A percentile compares a stretch with the other conserved stretches of the same genome.
Evolutionary conservation across 2,888 invertebrate genomes (phyloP).

Genomic region (Lasius fuliginosus): DNA sequence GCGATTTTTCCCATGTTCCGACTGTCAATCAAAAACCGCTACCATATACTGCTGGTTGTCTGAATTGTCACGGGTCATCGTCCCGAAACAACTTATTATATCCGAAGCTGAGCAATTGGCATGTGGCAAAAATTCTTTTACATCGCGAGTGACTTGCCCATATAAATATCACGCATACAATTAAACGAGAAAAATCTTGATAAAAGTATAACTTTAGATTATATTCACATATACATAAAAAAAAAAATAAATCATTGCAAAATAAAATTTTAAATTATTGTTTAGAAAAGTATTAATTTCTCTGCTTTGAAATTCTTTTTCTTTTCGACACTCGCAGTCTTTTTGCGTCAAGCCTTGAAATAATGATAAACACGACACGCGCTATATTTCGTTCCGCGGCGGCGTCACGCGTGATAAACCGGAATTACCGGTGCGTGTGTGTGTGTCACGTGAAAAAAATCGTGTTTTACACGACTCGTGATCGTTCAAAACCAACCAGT

Average conservation of each 20-base stretch:
- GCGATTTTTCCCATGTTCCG: constrained; percentile 27
- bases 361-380: constrained; percentile 29
- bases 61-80: constrained; percentile 34
- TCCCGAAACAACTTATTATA: constrained; percentile 20
- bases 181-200: neutral
- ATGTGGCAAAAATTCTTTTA: neutral
- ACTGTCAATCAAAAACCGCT: constrained; percentile 42
- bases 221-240: neutral
- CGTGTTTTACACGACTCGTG: constrained; percentile 50
- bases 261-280: neutral
- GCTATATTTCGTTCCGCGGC: constrained; percentile 31
- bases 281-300: neutral
- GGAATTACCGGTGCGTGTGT: constrained; percentile 27
- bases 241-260: neutral
- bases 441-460: constrained; percentile 49
- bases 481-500: constrained; percentile 55
- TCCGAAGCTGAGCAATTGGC: neutral
- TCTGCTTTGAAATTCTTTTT: neutral
- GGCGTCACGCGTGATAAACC: constrained; percentile 39
- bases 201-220: neutral
- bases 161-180: neutral
- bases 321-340: constrained; percentile 1
- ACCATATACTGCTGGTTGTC: constrained; percentile 1
- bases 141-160: neutral
- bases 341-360: constrained; percentile 29